Evolutionary conservation across 2,797 vertebrate genomes (phyloP).

Genomic region (Toxotes lorentzi): DNA sequence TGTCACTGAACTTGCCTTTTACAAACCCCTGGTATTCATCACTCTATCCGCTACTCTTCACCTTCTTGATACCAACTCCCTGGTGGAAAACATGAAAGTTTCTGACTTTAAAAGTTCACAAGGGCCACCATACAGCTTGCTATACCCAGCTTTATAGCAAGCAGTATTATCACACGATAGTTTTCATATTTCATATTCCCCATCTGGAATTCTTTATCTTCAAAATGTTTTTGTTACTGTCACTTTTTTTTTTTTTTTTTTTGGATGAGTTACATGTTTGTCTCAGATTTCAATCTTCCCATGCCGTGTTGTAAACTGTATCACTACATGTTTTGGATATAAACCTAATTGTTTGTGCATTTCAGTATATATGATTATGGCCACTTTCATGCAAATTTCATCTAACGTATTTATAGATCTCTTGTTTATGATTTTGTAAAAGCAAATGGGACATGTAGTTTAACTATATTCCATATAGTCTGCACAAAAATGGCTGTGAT

Average conservation of each 20-base stretch:
- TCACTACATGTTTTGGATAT: neutral
- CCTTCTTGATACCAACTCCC: neutral
- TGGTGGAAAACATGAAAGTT: neutral
- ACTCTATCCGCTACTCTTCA: neutral
- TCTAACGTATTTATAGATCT: neutral
- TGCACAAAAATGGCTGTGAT: constrained; percentile 29
- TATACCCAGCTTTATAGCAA: neutral
- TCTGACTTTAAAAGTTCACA: constrained; percentile 22
- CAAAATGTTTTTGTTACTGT: neutral
- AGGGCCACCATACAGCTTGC: neutral
- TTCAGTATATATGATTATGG: constrained; percentile 15
- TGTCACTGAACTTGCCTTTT: neutral
- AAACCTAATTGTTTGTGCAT: neutral
- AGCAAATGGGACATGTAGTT: neutral
- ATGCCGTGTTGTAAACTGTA: neutral
- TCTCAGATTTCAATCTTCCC: neutral
- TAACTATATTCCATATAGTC: neutral
- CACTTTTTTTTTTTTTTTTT: neutral
- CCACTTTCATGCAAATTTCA: constrained; percentile 33
- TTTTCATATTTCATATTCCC: neutral
- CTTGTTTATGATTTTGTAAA: neutral
- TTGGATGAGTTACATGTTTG: neutral
- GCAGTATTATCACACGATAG: neutral
- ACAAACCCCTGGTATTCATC: neutral
- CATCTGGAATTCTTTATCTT: neutral